Percentiles rank a stretch among this genome's conserved stretches.
Conservation (phyloP, 2,797 vertebrate genomes). For the Manis pentadactyla region DNA sequence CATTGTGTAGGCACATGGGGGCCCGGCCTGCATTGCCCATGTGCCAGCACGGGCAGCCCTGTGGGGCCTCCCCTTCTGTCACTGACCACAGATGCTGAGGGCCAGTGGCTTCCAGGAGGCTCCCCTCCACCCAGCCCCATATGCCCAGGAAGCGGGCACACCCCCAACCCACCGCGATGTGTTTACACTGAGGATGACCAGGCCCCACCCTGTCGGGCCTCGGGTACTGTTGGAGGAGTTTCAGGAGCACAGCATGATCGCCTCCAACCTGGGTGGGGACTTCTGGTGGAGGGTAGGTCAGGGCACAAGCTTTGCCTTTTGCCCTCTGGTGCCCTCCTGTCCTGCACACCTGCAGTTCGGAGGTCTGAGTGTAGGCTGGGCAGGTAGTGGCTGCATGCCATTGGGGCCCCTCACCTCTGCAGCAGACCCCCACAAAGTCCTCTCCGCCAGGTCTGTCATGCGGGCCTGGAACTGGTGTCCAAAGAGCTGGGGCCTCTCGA, state of each 20-base stretch:
- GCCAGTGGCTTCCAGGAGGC: neutral
- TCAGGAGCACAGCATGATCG: rapidly evolving
- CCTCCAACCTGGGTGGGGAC: rapidly evolving
- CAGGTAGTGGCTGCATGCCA: too few species aligned
- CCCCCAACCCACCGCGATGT: rapidly evolving
- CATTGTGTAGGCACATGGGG: neutral
- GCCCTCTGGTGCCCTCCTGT: too few species aligned
- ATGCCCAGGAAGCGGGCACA: neutral
- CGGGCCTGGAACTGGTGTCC: too few species aligned
- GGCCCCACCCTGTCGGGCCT: rapidly evolving
- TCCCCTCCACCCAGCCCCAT: rapidly evolving
- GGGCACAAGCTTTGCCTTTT: neutral
- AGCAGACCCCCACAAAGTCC: neutral
- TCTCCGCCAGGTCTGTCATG: too few species aligned
- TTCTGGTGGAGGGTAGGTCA: neutral
- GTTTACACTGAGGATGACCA: too few species aligned
- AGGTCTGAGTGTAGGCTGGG: too few species aligned
- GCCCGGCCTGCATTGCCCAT: too few species aligned
- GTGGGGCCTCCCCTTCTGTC: too few species aligned
- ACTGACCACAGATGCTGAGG: neutral
- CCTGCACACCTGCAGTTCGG: too few species aligned
- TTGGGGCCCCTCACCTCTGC: neutral
- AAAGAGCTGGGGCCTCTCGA: neutral
- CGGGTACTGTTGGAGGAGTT: too few species aligned
- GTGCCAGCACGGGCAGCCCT: too few species aligned